These are phyloP conservation scores for Microchrysa polita DNA, from an alignment of 2,888 invertebrate genomes.

Conservation along the genomic window DNA sequence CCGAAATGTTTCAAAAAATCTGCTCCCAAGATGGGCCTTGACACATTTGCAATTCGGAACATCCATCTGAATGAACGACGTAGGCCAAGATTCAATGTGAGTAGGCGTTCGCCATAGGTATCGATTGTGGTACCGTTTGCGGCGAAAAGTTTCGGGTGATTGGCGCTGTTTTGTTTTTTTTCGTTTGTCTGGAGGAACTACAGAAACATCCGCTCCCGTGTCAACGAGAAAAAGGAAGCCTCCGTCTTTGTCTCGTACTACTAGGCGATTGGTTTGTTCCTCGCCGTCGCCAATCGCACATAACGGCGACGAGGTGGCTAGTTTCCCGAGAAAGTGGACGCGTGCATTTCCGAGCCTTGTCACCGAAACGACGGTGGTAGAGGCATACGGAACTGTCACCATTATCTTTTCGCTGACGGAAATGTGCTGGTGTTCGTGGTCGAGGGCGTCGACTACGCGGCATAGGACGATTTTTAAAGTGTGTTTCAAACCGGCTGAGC, in stretches of 20 bases:
- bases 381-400: not conserved
- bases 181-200: not conserved
- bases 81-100: not conserved
- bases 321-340: not conserved
- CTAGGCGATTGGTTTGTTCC: not conserved
- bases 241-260: not conserved
- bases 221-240: not conserved
- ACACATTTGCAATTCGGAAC: not conserved
- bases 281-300: not conserved
- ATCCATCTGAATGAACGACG: not conserved
- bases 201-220: not conserved
- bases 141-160: not conserved
- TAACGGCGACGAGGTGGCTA: not conserved
- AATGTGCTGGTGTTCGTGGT: not conserved
- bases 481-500: not conserved
- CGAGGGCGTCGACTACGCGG: not conserved
- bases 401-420: not conserved
- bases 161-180: not conserved
- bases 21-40: not conserved
- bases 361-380: not conserved
- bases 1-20: not conserved
- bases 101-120: not conserved
- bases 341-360: too few relatives aligned
- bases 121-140: not conserved
- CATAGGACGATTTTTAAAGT: not conserved